A percentile compares a stretch with the other conserved stretches of the same genome.
Conservation (phyloP, 2,888 invertebrate genomes). For the Pharmacophagus antenor region DNA sequence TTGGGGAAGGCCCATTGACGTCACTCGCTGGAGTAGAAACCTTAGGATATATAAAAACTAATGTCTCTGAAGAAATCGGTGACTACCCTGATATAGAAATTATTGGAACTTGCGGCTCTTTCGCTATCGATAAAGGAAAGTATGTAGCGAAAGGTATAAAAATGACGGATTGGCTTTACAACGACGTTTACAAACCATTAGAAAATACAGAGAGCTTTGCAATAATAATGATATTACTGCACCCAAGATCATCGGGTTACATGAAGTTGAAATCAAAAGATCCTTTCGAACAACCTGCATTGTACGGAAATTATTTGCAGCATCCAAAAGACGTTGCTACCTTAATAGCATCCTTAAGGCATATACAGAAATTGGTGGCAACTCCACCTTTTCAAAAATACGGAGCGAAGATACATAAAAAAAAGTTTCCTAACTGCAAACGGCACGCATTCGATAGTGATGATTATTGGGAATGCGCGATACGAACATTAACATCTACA, state of each 20-base stretch:
- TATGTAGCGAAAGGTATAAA: slow-evolving; percentile 63
- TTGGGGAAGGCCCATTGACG: slow-evolving; percentile 77
- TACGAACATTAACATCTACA: slow-evolving; percentile 81
- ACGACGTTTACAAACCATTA: slow-evolving; percentile 62
- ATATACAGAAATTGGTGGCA: slow-evolving; percentile 77
- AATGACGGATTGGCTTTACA: slow-evolving; percentile 65
- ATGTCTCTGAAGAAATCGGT: slow-evolving; percentile 72
- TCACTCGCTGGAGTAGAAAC: slow-evolving; percentile 80
- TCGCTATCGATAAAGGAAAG: slow-evolving; percentile 78
- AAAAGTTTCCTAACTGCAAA: slow-evolving; percentile 79
- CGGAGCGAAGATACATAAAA: slow-evolving; percentile 78
- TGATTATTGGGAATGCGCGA: slow-evolving; percentile 84
- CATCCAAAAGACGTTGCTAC: slow-evolving; percentile 81
- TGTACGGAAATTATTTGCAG: slow-evolving; percentile 87
- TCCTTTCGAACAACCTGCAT: slow-evolving; percentile 83
- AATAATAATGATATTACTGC: slow-evolving; percentile 79
- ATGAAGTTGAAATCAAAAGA: slow-evolving; percentile 83
- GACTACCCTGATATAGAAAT: slow-evolving; percentile 85
- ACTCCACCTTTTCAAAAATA: slow-evolving; percentile 82
- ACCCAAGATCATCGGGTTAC: slow-evolving; percentile 83
- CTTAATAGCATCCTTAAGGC: slow-evolving; percentile 80
- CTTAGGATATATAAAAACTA: slow-evolving; percentile 81
- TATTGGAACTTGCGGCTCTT: slow-evolving; percentile 79
- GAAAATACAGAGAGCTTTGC: slow-evolving; percentile 69
- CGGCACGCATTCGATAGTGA: slow-evolving; percentile 78